Base-by-base conservation (phyloP, 1,140 invertebrate genomes). In the Lucilia sericata region DNA sequence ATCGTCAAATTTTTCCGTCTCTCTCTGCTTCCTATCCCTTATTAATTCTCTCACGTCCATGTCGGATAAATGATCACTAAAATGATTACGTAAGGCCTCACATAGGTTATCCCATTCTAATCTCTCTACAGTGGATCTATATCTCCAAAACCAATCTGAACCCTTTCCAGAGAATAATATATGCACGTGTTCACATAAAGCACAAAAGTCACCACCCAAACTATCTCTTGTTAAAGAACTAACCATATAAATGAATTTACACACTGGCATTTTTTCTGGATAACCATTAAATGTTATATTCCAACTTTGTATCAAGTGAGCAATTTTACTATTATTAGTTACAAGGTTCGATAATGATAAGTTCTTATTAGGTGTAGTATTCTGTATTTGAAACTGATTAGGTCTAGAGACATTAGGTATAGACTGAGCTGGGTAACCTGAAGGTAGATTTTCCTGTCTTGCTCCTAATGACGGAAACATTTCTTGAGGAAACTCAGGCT, bases 61-160 rank as follows among this genome's bases (percentile, higher is more conserved):
- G 30, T 82, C 80, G 0, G 80, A 49, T 34, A 42, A 19, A 14
- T 42, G 47, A 21, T 82, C 80, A n/a, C 17, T 17, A 19, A 49
- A 82, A 19, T 82, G 80, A 21, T 34, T n/a, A 14, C n/a, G 51
- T 30, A 82, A 82, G 3, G 80, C 80, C 25, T 51, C 47, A 21
- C 80, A 82, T 21, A 82, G 13, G 2, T 49, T 30, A 19, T 25
- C 10, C 51, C 80, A 82, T 14, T 42, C 36, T 8, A 82, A 19
- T 55, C 10, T n/a, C 10, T 9, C 7, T 19, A 82, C 80, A 2
- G 42, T 49, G 13, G n/a, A 42, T n/a, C 47, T 36, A 21, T 82
- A 82, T 49, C 80, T 17, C 51, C 80, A 82, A 30, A 42, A 82
- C 80, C 80, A 82, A 42, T 82, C 80, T 2, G 25, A n/a, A n/a